Base-by-base conservation (phyloP, 2,797 vertebrate species). In the Alosa sapidissima region DNA sequence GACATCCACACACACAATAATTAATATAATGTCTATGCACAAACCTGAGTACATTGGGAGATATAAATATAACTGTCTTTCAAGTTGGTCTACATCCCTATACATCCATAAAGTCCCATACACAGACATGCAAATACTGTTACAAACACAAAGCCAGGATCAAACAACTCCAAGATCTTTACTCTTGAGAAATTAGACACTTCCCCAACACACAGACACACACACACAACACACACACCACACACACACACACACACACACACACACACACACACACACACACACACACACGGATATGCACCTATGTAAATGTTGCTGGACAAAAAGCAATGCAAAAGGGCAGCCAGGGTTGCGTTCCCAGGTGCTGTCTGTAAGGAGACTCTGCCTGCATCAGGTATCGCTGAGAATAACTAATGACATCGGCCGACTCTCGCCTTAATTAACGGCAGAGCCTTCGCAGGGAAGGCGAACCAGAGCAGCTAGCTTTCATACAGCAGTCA, bases 331-430 rank as follows among this genome's bases (percentile, higher is more conserved):
- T 11, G 11, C 8, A 65, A 13, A 58, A 65, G 24, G 33, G 68
- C 68, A 75, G 33, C 3, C 14, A 41, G 36, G 13, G 65, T 14
- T 72, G 65, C 14, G 68, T 19, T 45, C 41, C 68, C 33, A 75
- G 68, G 68, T 75, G 68, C 36, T 75, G 41, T 75, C 68, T 45
- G 68, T 41, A 75, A 75, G 68, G 33, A 36, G 68, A 75, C 68
- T 41, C 68, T 75, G 68, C 68, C 68, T 21, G 68, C 68, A 33
- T 75, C 33, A 75, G 68, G 68, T 75, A 45, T 75, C 36, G 68
- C 5, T 5, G 11, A 75, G 68, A 75, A 75, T 75, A 75, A 75
- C 33, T 75, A 75, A 75, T 75, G 68, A 16, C 68, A 75, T 16
- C 16, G 68, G 68, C 68, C 36, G 5, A 33, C 33, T 75, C 68